Evolutionary conservation across 2,113 vertebrate genomes (phyloP), one percentile per base, ranked within the genome.

Genomic region (Scomber scombrus): DNA sequence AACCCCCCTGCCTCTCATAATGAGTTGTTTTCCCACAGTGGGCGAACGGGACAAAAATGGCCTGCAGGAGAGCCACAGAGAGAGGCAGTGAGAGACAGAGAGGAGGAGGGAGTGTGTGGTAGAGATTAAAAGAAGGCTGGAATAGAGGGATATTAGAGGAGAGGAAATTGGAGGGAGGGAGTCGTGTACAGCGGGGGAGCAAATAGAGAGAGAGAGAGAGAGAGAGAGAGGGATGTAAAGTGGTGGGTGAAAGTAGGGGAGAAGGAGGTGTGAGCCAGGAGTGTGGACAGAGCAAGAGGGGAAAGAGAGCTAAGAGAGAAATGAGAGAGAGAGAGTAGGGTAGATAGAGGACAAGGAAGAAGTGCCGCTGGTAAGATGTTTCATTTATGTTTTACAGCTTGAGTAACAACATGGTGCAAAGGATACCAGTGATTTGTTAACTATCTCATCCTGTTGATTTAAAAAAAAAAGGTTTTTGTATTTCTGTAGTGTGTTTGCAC

Each of bases 1-100:
- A 84, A 61, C 79, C 66, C 64, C 70, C 79, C 75, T 54, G 50
- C 76, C 65, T 71, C 74, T 84, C 84, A 91, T 94, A 95, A 95
- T 94, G 93, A 95, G 88, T 93, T 93, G 90, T 94, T 94, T 95
- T 95, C 93, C 94, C 95, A 95, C 93, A 94, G 85, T 91, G 89
- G 78, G 82, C 56, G 81, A 87, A 87, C 81, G 26, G 85, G 86
- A 93, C 81, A 89, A 71, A 90, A 91, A 93, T 89, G 92, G 80
- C 83, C 78, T 66, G 81, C 86, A 74, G 64, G 62, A 82, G 78
- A 76, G 86, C 74, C 43, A 12, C 69, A 85, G 74, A 54, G 75
- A 74, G 78, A 61, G 69, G 63, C 61, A 62, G 81, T 61, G 56
- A 55, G 69, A 78, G 68, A 65, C 61, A 54, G 57, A 16, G 50